These are phyloP conservation scores for Chironomus tentans DNA, from an alignment of 2,888 invertebrate genomes.

Conservation along the genomic window DNA sequence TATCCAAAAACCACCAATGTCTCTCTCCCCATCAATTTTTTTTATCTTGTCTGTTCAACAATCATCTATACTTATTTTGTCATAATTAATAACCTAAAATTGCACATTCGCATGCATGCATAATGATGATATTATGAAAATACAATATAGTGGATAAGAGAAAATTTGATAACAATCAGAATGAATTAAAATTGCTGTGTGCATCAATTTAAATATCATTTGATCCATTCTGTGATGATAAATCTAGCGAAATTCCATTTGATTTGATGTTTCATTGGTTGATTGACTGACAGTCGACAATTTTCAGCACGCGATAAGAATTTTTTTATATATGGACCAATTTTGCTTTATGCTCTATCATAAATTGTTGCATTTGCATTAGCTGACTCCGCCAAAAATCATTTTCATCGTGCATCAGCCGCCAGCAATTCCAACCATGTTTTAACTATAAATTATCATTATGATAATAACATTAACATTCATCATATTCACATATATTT, in stretches of 20 bases:
- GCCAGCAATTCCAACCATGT: not conserved
- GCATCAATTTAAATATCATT: not conserved
- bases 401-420: not conserved
- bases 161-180: not conserved
- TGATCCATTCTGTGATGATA: not conserved
- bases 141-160: not conserved
- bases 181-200: not conserved
- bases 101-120: not conserved
- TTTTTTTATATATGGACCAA: not conserved
- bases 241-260: not conserved
- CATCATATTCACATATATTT: not conserved
- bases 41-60: too few species aligned
- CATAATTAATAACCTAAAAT: constrained; percentile 6
- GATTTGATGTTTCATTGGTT: not conserved
- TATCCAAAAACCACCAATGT: too few species aligned
- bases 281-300: constrained; percentile 16
- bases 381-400: not conserved
- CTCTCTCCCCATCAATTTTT: too few species aligned
- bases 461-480: constrained; percentile 23
- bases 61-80: not conserved
- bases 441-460: constrained; percentile 18
- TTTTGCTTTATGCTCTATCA: constrained; percentile 3
- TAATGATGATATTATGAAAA: not conserved
- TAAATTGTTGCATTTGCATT: constrained; percentile 22
- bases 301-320: constrained; percentile 18